Base-by-base conservation (phyloP, 2,797 vertebrate species). In the Coregonus suidteri region DNA sequence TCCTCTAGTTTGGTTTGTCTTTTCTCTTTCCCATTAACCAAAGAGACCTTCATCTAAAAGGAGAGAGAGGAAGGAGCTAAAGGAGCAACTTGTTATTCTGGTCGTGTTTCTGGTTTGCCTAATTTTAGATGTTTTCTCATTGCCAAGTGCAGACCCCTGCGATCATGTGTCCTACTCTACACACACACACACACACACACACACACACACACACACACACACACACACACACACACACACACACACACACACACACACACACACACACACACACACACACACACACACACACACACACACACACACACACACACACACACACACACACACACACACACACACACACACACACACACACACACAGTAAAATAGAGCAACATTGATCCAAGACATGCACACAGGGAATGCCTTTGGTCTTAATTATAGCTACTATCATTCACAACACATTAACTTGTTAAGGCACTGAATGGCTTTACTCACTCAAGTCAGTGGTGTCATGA, bases 51-150 rank as follows among this genome's bases (percentile, higher is more conserved):
- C 2, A 81, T 75, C 47, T 74, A 47, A 37, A 6, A 30, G 20
- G 68, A 68, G 7, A 25, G 31, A 41, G 31, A 35, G 11, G 18
- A n/a, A 77, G 34, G 47, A 53, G 64, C 80, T n/a, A 16, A n/a
- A 77, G 34, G 47, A 53, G 64, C 80, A 34, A 16, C 1, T 47
- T 15, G 53, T 66, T 75, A n/a, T 53, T 54, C 54, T 13, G 76
- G 70, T 75, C 81, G 81, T 14, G 53, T 75, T 62, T 75, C 77
- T 83, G 14, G 2, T 47, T 47, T 47, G 76, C 72, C 87, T 82
- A 79, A 83, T 47, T 89, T 83, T 87, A 84, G 86, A 65, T 75
- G 41, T 34, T n/a, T 31, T 59, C 0, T 77, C 56, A 5, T 13
- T 62, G 77, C 56, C 76, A 6, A 68, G 47, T 34, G 77, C 41